Percentiles rank a stretch among this genome's conserved stretches.
phyloP scores from a whole-genome alignment of 2,113 vertebrate genomes.

The Ictalurus furcatus region DNA sequence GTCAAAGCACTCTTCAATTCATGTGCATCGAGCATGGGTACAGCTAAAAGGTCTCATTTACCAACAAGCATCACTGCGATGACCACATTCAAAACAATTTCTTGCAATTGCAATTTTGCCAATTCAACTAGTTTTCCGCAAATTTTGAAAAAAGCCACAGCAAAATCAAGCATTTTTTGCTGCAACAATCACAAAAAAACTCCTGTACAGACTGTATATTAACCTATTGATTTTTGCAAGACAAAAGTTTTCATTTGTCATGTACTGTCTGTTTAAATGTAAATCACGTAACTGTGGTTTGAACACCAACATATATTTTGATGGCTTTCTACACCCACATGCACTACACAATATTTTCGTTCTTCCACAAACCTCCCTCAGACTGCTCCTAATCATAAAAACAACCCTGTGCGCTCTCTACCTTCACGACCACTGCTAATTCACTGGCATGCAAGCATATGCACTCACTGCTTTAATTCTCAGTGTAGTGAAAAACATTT shows the following conservation, averaged over 20 bases:
- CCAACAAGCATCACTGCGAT: too few relatives aligned
- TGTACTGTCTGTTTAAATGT: neutral
- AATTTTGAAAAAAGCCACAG: too few relatives aligned
- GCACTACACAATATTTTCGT: too few relatives aligned
- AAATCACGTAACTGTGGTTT: neutral
- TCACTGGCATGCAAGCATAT: slow-evolving; percentile 26
- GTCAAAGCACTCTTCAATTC: too few relatives aligned
- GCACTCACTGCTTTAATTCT: slow-evolving; percentile 36
- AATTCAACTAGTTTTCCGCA: too few relatives aligned
- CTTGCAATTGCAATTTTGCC: too few relatives aligned
- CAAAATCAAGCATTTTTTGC: too few relatives aligned
- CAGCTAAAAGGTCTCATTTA: too few relatives aligned
- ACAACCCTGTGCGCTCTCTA: slow-evolving; percentile 10
- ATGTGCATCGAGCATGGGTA: too few relatives aligned
- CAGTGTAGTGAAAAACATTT: slow-evolving; percentile 22
- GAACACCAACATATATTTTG: neutral
- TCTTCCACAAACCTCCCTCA: neutral
- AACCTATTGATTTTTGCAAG: neutral
- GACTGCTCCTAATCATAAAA: neutral
- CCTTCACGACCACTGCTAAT: slow-evolving; percentile 26
- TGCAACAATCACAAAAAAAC: too few relatives aligned
- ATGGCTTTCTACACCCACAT: neutral
- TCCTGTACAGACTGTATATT: neutral
- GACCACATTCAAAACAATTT: too few relatives aligned
- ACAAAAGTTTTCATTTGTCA: neutral